phyloP scores from a whole-genome alignment of 1,140 invertebrate species.

The Whitmania pigra region DNA sequence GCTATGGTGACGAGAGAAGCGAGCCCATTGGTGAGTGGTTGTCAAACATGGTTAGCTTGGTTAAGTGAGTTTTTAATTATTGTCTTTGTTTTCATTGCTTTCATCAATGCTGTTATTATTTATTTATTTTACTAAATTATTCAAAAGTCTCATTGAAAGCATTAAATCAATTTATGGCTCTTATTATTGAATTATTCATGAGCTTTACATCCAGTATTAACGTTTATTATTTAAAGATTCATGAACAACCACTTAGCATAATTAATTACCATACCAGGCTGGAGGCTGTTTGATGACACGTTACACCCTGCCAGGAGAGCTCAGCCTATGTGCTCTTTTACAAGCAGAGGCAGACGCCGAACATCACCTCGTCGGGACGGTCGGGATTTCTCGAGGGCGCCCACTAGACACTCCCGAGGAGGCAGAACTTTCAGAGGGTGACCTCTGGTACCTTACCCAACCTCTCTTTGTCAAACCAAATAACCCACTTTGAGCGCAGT shows the following conservation, averaged over 20 bases:
- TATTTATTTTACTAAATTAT: background rate
- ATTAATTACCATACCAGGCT: constrained; percentile 32
- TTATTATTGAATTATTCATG: too few species aligned
- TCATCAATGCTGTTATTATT: too few species aligned
- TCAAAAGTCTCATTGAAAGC: background rate
- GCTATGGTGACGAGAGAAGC: constrained; percentile 28
- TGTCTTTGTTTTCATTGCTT: background rate
- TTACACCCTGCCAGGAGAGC: constrained; percentile 36
- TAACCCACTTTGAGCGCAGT: too few species aligned
- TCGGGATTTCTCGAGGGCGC: too few species aligned
- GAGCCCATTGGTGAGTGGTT: constrained; percentile 34
- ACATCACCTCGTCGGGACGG: too few species aligned
- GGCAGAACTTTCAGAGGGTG: background rate
- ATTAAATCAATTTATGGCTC: background rate
- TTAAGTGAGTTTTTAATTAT: background rate
- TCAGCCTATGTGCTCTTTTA: constrained; percentile 47
- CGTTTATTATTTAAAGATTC: too few species aligned
- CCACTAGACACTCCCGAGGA: too few species aligned
- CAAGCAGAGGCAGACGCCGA: too few species aligned
- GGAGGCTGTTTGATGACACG: constrained; percentile 46
- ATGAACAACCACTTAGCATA: background rate
- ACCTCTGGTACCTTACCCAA: too few species aligned
- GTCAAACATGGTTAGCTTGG: background rate
- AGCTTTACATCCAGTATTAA: too few species aligned
- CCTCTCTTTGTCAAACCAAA: too few species aligned